Base-by-base conservation (phyloP, 1,140 invertebrate genomes). In the Hylaeus volcanicus region DNA sequence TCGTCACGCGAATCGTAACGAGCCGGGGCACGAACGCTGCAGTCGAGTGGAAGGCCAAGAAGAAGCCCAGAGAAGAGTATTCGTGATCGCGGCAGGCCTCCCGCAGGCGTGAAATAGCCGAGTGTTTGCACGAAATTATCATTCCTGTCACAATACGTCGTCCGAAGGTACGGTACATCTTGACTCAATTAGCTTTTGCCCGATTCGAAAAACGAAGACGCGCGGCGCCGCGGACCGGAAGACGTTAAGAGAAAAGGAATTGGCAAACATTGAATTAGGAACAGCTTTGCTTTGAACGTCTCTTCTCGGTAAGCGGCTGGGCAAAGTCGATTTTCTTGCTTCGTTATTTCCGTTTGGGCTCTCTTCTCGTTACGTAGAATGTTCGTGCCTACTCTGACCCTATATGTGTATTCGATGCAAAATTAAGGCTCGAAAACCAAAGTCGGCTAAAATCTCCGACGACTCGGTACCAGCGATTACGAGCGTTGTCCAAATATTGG, bases 71-170 rank as follows among this genome's bases (percentile, higher is more conserved):
- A 77, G 74, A 63, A 64, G 69, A 80, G 73, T 76, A 65, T 63
- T 82, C 65, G 69, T 86, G 81, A 87, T 84, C 82, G 83, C 60
- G 82, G 53, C 74, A 75, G 85, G 82, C 79, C 85, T 84, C 82
- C 86, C 84, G 84, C 85, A 72, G 86, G 85, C 85, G 85, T 75
- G 74, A 86, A 87, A 86, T 81, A 81, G 48, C 78, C 77, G 58
- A 60, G 60, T 74, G 78, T 84, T 83, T 80, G 77, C 75, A 84
- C 72, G 85, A 81, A 86, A 86, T 74, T 86, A 87, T 87, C 85
- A 72, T 87, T 87, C 85, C 86, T 84, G 81, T 87, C 85, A 83
- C 81, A 77, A 86, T 85, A 87, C 85, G 77, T 86, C 80, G 73
- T 65, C 56, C 70, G 26, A 55, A 43, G 83, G 71, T 87, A 87